phyloP scores from a whole-genome alignment of 2,797 vertebrate species.

The Potorous gilbertii region DNA sequence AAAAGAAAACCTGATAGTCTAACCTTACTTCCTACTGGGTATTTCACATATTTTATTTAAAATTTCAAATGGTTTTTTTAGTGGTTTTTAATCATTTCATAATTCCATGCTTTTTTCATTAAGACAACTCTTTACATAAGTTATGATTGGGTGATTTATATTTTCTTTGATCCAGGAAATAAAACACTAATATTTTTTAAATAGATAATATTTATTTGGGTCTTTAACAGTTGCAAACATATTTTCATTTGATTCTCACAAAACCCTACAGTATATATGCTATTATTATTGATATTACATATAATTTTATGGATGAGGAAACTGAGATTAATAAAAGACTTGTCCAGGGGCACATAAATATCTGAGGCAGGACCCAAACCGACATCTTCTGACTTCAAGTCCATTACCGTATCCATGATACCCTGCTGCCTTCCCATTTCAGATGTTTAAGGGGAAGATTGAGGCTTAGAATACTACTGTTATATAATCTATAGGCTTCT shows the following conservation, averaged over 20 bases:
- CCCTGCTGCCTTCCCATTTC: not conserved
- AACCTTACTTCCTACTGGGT: not conserved
- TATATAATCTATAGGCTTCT: not conserved
- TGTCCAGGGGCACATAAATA: not conserved
- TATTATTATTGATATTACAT: not conserved
- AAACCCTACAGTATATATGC: not conserved
- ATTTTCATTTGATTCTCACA: not conserved
- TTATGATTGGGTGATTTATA: not conserved
- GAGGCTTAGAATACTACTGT: not conserved
- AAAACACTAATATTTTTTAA: not conserved
- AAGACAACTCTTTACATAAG: not conserved
- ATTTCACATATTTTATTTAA: not conserved
- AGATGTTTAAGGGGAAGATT: not conserved
- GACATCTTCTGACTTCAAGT: not conserved
- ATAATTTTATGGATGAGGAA: not conserved
- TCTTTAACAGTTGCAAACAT: not conserved
- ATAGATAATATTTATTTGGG: not conserved
- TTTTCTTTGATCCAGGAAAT: slow-evolving; percentile 19
- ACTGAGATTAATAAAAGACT: not conserved
- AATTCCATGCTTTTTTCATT: not conserved
- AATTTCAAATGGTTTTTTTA: not conserved
- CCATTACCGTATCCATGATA: not conserved
- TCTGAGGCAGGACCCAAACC: not conserved
- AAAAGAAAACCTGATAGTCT: not conserved
- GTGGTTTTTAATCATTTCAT: not conserved